These are phyloP conservation scores for Phrynocephalus versicolor DNA, from an alignment of 2,113 vertebrate genomes.

Conservation along the genomic window DNA sequence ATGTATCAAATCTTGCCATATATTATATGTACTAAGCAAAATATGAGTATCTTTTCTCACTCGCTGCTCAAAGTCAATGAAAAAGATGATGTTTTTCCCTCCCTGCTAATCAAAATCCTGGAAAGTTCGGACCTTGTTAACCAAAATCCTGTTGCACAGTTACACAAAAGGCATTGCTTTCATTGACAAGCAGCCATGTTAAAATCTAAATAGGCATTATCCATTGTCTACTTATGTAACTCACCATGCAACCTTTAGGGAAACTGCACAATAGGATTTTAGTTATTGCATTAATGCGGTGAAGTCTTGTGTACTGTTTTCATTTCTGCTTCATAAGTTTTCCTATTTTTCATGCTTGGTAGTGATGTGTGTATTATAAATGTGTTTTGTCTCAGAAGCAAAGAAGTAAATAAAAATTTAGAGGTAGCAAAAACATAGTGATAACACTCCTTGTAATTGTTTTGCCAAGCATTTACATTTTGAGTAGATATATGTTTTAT, in stretches of 20 bases:
- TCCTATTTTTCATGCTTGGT: neutral
- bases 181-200: too few species aligned
- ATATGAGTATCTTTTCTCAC: too few species aligned
- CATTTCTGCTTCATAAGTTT: neutral
- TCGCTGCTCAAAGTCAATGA: neutral
- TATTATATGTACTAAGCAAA: too few species aligned
- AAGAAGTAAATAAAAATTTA: neutral
- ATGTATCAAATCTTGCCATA: conserved; percentile 29
- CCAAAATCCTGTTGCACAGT: too few species aligned
- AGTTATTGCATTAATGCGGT: too few species aligned
- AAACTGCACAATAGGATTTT: too few species aligned
- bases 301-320: neutral
- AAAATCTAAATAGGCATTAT: too few species aligned
- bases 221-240: too few species aligned
- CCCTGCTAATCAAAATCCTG: neutral
- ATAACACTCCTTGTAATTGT: neutral
- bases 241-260: too few species aligned
- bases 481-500: conserved; percentile 1
- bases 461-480: neutral
- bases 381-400: neutral
- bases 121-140: neutral
- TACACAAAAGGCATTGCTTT: too few species aligned
- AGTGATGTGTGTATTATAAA: neutral
- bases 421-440: neutral
- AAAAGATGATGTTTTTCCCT: neutral